Base-by-base conservation (phyloP, 2,113 vertebrate species). In the Lepus americanus region DNA sequence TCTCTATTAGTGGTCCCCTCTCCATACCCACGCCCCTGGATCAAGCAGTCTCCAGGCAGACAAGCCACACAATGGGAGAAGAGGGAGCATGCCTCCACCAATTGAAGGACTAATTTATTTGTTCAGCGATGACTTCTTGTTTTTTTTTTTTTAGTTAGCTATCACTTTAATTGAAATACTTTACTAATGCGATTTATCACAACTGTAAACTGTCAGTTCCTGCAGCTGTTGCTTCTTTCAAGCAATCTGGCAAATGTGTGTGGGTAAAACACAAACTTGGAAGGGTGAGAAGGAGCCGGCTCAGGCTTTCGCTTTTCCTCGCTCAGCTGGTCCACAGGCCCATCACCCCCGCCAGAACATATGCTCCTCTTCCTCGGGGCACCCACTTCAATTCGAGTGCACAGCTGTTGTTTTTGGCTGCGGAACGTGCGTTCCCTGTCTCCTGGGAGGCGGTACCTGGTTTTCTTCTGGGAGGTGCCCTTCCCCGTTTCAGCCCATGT, bases 181-280 rank as follows among this genome's bases (percentile, higher is more conserved):
- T 97, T 87, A 86, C 97, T 96, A 96, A 97, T 97, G 89, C 87
- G 33, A 89, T 97, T 95, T 96, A 95, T 96, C 96, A 94, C 96
- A 95, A 96, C 97, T 96, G 96, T 95, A 97, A 97, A 97, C 96
- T 96, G 95, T 96, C 96, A 95, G 80, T 96, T 95, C 84, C 95
- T 95, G 95, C 96, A 97, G 97, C 96, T 97, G 97, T 94, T 97
- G 96, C 83, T 96, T 97, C 96, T 96, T 95, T 87, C 95, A 89
- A 91, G 92, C 93, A 95, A 96, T 96, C 96, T 97, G 97, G 96
- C 94, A 89, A 96, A 39, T 84, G 93, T 66, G 81, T 95, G 93
- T 67, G 91, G 90, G 81, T 96, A 70, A 93, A 96, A 89, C 89
- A 88, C 95, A 88, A 82, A 86, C 90, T 95, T 92, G 86, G 96